Conservation (phyloP, 2,888 invertebrate genomes). For the Himalopsyche japonica region DNA sequence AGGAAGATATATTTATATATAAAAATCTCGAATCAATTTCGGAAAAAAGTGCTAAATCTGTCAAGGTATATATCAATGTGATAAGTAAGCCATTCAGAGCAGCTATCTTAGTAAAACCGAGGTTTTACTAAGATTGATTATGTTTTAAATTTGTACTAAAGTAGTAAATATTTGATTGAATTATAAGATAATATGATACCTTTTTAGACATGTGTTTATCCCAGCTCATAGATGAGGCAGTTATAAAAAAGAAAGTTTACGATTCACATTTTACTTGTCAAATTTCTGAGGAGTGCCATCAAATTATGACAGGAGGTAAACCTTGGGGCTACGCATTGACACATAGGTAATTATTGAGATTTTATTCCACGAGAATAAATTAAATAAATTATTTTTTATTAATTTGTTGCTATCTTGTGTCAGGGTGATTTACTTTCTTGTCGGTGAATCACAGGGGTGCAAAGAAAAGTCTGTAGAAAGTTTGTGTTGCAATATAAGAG, state of each 20-base stretch:
- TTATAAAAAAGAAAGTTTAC: conserved; percentile 27
- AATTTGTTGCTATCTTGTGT: conserved; percentile 30
- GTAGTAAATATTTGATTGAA: not conserved
- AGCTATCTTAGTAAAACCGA: no score
- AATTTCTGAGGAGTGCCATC: conserved; percentile 32
- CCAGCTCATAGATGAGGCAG: conserved; percentile 42
- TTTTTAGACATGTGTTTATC: conserved; percentile 40
- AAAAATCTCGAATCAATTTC: no score
- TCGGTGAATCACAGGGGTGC: conserved; percentile 44
- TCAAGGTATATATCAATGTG: no score
- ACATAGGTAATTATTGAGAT: conserved; percentile 44
- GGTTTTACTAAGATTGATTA: no score
- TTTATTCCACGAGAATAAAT: not conserved
- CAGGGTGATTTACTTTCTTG: conserved; percentile 47
- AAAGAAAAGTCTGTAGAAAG: conserved; percentile 2
- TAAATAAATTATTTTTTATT: not conserved
- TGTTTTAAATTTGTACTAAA: no score
- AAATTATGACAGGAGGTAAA: conserved; percentile 41
- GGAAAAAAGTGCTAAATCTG: no score
- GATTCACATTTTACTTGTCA: not conserved
- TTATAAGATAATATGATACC: not conserved
- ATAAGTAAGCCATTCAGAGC: no score
- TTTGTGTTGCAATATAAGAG: conserved; percentile 45
- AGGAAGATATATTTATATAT: no score
- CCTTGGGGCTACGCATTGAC: conserved; percentile 49